Conservation (phyloP, 2,797 vertebrate species). For the Champsocephalus esox region DNA sequence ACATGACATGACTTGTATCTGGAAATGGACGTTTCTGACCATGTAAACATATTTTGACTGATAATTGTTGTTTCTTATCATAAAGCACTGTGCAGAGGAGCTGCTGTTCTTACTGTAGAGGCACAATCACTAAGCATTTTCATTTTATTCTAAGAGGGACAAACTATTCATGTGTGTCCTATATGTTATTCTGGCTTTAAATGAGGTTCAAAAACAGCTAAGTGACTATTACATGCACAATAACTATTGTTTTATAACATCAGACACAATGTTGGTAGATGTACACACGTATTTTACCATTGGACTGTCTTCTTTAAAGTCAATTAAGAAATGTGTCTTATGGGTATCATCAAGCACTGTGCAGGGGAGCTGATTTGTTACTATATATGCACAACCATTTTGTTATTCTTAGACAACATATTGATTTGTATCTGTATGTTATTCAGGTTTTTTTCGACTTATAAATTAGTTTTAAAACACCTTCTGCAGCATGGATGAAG, state of each 20-base stretch:
- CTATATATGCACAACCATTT: neutral
- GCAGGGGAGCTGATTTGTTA: neutral
- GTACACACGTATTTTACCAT: too few relatives aligned
- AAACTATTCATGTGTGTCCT: neutral
- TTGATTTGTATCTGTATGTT: neutral
- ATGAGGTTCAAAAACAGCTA: neutral
- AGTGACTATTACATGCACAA: neutral
- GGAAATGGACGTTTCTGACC: conserved; percentile 20
- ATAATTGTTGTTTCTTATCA: neutral
- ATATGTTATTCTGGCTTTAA: neutral
- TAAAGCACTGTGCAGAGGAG: neutral
- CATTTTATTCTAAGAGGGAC: neutral
- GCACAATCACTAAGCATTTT: neutral
- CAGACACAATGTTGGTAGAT: too few relatives aligned
- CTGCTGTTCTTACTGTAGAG: too few relatives aligned
- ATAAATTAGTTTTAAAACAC: neutral
- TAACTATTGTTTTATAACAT: neutral
- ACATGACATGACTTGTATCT: conserved; percentile 8
- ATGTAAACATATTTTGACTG: neutral
- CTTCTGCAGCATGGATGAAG: neutral
- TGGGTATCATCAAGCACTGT: neutral
- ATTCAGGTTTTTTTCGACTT: neutral
- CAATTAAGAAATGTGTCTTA: too few relatives aligned
- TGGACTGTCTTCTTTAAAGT: too few relatives aligned
- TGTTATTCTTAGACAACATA: conserved; percentile 3